Conservation (phyloP, 2,888 invertebrate species). For the Caenorhabditis afra region DNA sequence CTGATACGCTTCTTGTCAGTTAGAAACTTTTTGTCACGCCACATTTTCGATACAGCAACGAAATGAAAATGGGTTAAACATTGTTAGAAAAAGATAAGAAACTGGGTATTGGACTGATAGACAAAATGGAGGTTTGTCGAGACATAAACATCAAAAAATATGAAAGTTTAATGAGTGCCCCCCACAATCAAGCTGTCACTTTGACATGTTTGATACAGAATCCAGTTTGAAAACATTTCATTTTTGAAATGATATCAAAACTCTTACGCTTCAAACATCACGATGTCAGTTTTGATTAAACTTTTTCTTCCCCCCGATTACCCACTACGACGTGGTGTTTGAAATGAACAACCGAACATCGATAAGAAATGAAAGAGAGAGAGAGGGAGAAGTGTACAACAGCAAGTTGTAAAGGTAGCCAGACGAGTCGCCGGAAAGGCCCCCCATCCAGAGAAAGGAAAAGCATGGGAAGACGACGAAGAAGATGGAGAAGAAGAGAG, state of each 20-base stretch:
- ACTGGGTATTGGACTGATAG: neutral
- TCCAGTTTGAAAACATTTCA: neutral
- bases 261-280: constrained; percentile 3
- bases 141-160: too few species aligned
- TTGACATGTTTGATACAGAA: constrained; percentile 6
- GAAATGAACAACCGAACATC: neutral
- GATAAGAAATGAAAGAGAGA: too few species aligned
- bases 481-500: neutral
- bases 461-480: constrained; percentile 27
- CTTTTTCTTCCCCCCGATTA: too few species aligned
- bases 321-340: neutral
- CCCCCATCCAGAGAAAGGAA: constrained; percentile 11
- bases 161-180: too few species aligned
- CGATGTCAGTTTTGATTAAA: too few species aligned
- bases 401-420: constrained; percentile 20
- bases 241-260: neutral
- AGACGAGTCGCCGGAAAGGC: neutral
- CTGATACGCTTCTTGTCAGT: too few species aligned
- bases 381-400: neutral
- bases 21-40: too few species aligned
- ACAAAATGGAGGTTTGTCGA: too few species aligned
- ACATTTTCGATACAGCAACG: too few species aligned
- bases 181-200: constrained; percentile 4
- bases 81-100: neutral
- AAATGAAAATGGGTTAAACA: too few species aligned